Evolutionary conservation across 2,888 invertebrate species (phyloP), one percentile per base, ranked within the genome.

Genomic region (Orthosia incerta): DNA sequence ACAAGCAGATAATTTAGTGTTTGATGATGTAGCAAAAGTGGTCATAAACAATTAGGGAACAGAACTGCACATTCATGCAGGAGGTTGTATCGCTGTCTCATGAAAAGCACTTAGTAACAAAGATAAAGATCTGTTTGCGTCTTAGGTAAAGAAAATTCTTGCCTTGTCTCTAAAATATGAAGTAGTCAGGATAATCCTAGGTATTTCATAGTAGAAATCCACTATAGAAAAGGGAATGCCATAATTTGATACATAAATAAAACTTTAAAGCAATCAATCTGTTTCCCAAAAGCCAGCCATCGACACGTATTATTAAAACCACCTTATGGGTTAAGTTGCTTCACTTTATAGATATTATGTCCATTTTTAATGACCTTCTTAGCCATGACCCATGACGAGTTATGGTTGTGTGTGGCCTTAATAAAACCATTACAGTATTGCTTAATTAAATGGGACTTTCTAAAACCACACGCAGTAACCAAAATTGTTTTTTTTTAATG

Each of bases 351-450:
- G 65, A 23, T 60, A 55, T 55, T 63, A 76, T 63, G 63, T 71
- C 20, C 59, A 64, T 59, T 53, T 62, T 77, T 71, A 76, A 71
- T 59, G 57, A n/a, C 51, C 39, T 62, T 46, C 56, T 46, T 69
- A 61, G 15, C 57, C 63, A 63, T 71, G 39, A 20, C 13, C 71
- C 62, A 53, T 63, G 63, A 71, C 53, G 26, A 53, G 56, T 72
- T 66, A 66, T 61, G 50, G 51, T 20, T 45, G 55, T 57, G 62
- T 45, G 55, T 57, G 73, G 45, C 79, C 73, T 77, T 73, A 63
- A 53, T 62, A 39, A 23, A 7, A 63, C 48, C 51, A 53, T 63
- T 57, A 77, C 39, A 65, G 51, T 20, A 78, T 56, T 65, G 31
- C 51, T 39, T 50, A 78, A 72, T 59, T 59, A 39, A 50, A 26